A percentile compares a stretch with the other conserved stretches of the same genome.
Evolutionary conservation across 2,797 vertebrate genomes (phyloP).

Genomic region (Spatula clypeata): DNA sequence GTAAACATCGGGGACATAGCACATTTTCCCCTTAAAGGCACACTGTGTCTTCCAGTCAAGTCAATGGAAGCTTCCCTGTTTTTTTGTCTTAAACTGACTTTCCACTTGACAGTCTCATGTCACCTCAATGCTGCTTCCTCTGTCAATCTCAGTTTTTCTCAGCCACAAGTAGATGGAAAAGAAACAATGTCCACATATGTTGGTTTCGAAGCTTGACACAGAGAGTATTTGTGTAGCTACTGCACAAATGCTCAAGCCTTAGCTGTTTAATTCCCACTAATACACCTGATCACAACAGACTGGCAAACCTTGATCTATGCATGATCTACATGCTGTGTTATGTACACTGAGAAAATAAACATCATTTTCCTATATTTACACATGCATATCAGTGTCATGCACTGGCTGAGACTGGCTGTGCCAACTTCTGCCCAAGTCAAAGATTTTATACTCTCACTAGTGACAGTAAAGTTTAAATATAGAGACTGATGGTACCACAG

Average conservation of each 20-base stretch:
- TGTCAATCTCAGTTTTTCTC: conserved; percentile 43
- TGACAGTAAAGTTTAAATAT: not conserved
- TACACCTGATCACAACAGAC: not conserved
- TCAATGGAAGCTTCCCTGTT: not conserved
- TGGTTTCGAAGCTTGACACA: conserved; percentile 36
- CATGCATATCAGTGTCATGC: not conserved
- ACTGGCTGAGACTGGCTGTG: not conserved
- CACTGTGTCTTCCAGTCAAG: not conserved
- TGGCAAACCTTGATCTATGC: not conserved
- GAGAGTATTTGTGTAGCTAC: conserved; percentile 36
- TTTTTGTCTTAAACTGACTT: conserved; percentile 59
- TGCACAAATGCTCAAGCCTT: not conserved
- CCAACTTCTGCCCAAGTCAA: not conserved
- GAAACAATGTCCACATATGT: conserved; percentile 38
- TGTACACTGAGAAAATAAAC: not conserved
- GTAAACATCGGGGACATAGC: not conserved
- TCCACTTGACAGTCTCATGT: conserved; percentile 49
- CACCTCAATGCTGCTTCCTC: conserved; percentile 23
- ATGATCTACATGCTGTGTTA: not conserved
- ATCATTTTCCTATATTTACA: not conserved
- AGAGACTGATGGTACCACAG: not conserved
- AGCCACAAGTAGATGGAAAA: conserved; percentile 33
- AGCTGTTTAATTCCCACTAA: conserved; percentile 18
- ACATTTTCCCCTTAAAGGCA: not conserved
- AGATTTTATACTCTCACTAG: not conserved